Evolutionary conservation across 2,888 invertebrate species (phyloP), one percentile per base, ranked within the genome.

Genomic region (Himalopsyche japonica): DNA sequence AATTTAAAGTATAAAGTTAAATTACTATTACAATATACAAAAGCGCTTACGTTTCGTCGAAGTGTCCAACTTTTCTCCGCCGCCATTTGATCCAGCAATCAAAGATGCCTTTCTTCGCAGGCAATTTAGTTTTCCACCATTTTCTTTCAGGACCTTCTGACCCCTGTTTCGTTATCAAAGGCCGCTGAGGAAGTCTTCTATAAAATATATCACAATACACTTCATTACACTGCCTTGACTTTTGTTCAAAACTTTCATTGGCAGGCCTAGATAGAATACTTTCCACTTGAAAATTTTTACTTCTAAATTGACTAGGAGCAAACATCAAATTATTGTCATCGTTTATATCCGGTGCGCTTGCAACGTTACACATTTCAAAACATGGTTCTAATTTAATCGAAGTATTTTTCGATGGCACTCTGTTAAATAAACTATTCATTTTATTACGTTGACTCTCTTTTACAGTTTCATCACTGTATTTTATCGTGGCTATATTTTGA

Each of bases 21-120:
- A n/a, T n/a, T n/a, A n/a, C n/a, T n/a, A n/a, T n/a, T n/a, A n/a
- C n/a, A n/a, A n/a, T n/a, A 80, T 27, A 57, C 76, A 84, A 82
- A 77, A 78, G 12, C 82, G 91, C 92, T 91, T 88, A 92, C 92
- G 89, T 88, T 85, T 27, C 57, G 20, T 80, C 76, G 1, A 49
- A 15, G 27, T 88, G 89, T 79, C 70, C 81, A 79, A 87, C 78
- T 70, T 84, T 86, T 78, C 86, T 57, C 87, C 90, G 90, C 84
- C 91, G 91, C 92, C 92, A 92, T 70, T 89, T 89, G 57, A 92
- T 88, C 87, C 92, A 88, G 88, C 91, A 91, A 88, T 92, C 91
- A 86, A 92, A 91, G 48, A 91, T 89, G 47, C 90, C 90, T 89
- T 91, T 92, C 80, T 89, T 89, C 87, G 92, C 91, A 0, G 90